Evolutionary conservation across 2,797 vertebrate genomes (phyloP), one percentile per base, ranked within the genome.

Genomic region (Xiphophorus birchmanni): DNA sequence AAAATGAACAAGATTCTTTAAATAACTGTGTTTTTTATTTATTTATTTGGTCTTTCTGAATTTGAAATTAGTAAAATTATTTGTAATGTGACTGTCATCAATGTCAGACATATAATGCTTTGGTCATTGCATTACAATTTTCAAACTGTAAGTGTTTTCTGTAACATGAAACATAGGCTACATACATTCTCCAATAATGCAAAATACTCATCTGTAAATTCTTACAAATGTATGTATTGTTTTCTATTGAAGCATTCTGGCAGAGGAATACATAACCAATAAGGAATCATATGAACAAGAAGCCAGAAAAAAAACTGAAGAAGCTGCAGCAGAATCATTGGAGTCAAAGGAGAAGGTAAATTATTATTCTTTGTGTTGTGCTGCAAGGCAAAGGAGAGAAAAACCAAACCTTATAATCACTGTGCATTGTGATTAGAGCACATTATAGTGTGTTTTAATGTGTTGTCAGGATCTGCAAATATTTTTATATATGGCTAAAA

Each of bases 231-330:
- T 23, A 52, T 58, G 26, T n/a, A 58, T 58, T 4, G 21, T 75
- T 50, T 76, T 76, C 5, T 63, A 6, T 69, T 6, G 2, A 63
- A 93, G 92, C 78, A 74, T 93, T 58, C 76, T 93, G 73, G 92
- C 92, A 8, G 92, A 93, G 26, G 88, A 93, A 65, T 92, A 84
- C 73, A 15, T 88, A 74, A 80, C 83, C 75, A 91, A 42, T 67
- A 81, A 37, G 11, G 50, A 82, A 0, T 74, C 23, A 4, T 93
- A 92, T 47, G 65, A 88, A n/a, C 44, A 92, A 75, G 69, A 90
- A 13, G 92, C 90, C 45, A 83, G 76, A 71, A 88, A 92, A 29
- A 79, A 85, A 1, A 90, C 92, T 1, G 67, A 81, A 17, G 17
- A 80, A 48, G 72, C 63, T 58, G 91, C 91, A 3, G 85, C 40